A percentile compares a stretch with the other conserved stretches of the same genome.
Evolutionary conservation across 2,113 vertebrate genomes (phyloP).

Genomic region (Ageneiosus marmoratus): DNA sequence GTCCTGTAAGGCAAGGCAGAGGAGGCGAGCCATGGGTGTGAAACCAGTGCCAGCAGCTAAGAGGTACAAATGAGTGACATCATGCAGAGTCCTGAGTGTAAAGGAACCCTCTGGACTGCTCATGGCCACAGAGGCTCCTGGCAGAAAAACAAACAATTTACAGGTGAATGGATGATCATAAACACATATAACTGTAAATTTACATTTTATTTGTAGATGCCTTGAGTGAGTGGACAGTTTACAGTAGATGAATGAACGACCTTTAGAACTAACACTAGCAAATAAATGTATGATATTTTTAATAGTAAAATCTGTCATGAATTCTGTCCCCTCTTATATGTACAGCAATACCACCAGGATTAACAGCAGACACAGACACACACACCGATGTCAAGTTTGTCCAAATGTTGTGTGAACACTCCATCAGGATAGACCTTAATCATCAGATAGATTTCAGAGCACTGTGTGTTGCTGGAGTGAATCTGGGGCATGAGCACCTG

Average conservation of each 20-base stretch:
- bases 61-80: conserved; percentile 83
- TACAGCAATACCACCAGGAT: background rate
- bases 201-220: background rate
- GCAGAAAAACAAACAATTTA: background rate
- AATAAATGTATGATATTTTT: background rate
- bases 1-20: conserved; percentile 74
- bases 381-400: conserved; percentile 81
- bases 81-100: conserved; percentile 71
- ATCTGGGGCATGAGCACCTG: conserved; percentile 69
- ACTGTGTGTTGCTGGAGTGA: conserved; percentile 56
- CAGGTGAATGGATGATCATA: background rate
- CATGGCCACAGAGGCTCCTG: conserved; percentile 81
- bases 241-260: background rate
- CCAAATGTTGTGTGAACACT: conserved; percentile 80
- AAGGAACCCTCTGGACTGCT: conserved; percentile 88
- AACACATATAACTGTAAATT: background rate
- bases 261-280: background rate
- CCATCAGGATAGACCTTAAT: conserved; percentile 90
- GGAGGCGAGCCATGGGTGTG: conserved; percentile 90
- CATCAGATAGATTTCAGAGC: conserved; percentile 83
- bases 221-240: background rate
- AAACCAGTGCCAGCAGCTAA: conserved; percentile 94
- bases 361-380: background rate
- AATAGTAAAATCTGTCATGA: background rate
- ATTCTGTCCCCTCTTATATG: too few relatives aligned